A percentile compares a stretch with the other conserved stretches of the same genome.
phyloP scores from a whole-genome alignment of 2,888 invertebrate species.

The Dendrolimus houi region DNA sequence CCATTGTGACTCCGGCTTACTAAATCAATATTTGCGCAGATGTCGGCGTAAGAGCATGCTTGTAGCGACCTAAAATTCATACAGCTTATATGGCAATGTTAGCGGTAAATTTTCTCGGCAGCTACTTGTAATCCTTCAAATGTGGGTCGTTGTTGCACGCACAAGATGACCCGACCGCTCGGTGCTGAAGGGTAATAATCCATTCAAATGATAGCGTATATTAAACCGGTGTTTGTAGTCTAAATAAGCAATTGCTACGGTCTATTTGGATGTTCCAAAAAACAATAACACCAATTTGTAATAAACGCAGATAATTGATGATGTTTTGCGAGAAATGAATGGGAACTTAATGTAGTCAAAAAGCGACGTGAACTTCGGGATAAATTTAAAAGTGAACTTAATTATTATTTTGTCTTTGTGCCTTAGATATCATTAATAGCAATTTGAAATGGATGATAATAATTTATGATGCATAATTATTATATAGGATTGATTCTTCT shows the following conservation, averaged over 20 bases:
- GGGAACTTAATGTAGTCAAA: no score
- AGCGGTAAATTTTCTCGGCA: constrained; percentile 75
- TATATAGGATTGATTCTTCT: no score
- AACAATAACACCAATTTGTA: neutral
- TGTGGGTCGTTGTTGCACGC: constrained; percentile 71
- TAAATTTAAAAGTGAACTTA: no score
- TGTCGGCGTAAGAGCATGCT: constrained; percentile 73
- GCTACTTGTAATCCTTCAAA: constrained; percentile 74
- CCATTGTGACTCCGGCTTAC: constrained; percentile 67
- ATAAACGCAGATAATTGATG: neutral
- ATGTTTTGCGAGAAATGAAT: neutral
- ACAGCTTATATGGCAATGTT: constrained; percentile 74
- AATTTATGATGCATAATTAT: no score
- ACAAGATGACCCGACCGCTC: constrained; percentile 58
- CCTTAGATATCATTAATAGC: no score
- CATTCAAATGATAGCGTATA: constrained; percentile 40
- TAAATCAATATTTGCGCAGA: constrained; percentile 77
- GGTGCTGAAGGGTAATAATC: constrained; percentile 51
- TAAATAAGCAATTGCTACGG: neutral
- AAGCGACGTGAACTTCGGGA: no score
- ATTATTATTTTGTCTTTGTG: no score
- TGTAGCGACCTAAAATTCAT: constrained; percentile 75
- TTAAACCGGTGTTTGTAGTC: neutral
- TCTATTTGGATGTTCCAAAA: neutral
- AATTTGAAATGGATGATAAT: no score